Evolutionary conservation across 2,113 vertebrate genomes (phyloP).

Genomic region (Meleagris gallopavo): DNA sequence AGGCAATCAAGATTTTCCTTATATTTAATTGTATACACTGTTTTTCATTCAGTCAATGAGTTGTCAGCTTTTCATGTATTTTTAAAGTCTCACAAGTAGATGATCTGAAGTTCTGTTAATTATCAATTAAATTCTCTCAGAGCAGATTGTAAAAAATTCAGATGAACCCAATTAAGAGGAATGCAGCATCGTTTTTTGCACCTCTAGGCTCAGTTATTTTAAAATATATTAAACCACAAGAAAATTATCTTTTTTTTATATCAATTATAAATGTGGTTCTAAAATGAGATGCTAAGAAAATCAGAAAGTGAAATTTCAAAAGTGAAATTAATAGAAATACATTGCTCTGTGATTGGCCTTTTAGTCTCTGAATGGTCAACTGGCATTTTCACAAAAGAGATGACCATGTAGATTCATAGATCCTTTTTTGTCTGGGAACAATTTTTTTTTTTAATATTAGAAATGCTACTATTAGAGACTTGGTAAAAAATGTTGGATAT

Average conservation of each 20-base stretch:
- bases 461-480: neutral
- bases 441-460: neutral
- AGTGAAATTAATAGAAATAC: conserved; percentile 26
- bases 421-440: neutral
- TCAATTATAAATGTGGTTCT: conserved; percentile 59
- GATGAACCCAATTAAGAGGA: conserved; percentile 72
- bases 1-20: conserved; percentile 74
- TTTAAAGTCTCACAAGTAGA: conserved; percentile 67
- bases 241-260: conserved; percentile 62
- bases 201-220: conserved; percentile 66
- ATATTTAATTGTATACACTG: conserved; percentile 72
- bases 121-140: conserved; percentile 79
- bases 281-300: conserved; percentile 52
- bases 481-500: neutral
- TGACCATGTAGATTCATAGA: neutral
- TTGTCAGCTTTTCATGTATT: conserved; percentile 76
- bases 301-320: conserved; percentile 33
- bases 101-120: conserved; percentile 76
- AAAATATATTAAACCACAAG: conserved; percentile 38
- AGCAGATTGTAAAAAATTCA: conserved; percentile 74
- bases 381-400: neutral
- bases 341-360: neutral
- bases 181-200: conserved; percentile 45
- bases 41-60: conserved; percentile 64
- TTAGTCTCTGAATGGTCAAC: neutral